A percentile compares a stretch with the other conserved stretches of the same genome.
Evolutionary conservation across 2,888 invertebrate genomes (phyloP).

Genomic region (Cerastis leucographa): DNA sequence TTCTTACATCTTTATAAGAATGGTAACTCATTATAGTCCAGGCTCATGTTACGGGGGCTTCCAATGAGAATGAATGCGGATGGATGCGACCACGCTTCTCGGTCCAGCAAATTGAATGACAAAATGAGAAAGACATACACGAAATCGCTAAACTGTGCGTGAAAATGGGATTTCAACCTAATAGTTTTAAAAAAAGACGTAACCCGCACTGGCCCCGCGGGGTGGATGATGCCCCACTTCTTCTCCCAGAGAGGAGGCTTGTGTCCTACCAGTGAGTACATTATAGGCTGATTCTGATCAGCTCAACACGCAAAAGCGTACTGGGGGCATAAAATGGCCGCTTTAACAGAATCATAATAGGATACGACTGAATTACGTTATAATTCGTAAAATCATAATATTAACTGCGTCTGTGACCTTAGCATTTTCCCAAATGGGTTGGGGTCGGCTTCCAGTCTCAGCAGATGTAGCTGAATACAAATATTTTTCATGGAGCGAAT

Average conservation of each 20-base stretch:
- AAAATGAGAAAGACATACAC: not conserved
- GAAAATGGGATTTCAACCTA: not conserved
- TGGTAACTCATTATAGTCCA: not conserved
- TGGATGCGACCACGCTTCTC: not conserved
- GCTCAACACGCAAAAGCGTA: not conserved
- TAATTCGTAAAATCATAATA: too few species aligned
- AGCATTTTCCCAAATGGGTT: too few species aligned
- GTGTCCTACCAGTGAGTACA: not conserved
- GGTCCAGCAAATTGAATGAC: not conserved
- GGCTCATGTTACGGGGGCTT: not conserved
- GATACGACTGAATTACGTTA: too few species aligned
- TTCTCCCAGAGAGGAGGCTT: not conserved
- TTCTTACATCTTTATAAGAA: not conserved
- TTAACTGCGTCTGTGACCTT: too few species aligned
- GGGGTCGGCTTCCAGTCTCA: too few species aligned
- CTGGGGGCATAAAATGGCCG: too few species aligned
- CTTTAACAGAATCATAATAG: too few species aligned
- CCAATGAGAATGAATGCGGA: not conserved
- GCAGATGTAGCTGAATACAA: too few species aligned
- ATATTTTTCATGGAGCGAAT: too few species aligned
- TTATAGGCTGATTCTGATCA: not conserved
- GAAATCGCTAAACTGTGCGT: not conserved
- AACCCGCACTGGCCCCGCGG: not conserved
- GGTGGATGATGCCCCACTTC: not conserved
- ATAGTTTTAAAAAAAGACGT: not conserved